Base-by-base conservation (phyloP, 2,113 vertebrate species). In the Gopherus evgoodei region DNA sequence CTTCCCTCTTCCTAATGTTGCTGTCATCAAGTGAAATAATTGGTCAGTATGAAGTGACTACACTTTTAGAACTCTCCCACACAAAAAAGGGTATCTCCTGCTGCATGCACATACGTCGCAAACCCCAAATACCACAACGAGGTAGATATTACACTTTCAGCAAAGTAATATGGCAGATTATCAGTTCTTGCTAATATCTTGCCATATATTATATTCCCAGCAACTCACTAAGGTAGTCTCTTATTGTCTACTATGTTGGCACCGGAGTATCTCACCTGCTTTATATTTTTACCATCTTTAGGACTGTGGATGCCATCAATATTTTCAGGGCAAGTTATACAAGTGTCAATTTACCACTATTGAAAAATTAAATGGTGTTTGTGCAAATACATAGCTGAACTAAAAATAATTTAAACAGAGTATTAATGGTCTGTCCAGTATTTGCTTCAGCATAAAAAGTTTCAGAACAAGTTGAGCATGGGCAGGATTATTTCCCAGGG, bases 251-350 rank as follows among this genome's bases (percentile, higher is more conserved):
- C 56, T 25, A 53, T 53, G 54, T 52, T 53, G 59, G 12, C 29
- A n/a, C 81, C 44, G 35, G 47, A 92, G 7, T 59, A 59, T 78
- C 54, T 88, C 42, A 90, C n/a, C 19, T 78, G 65, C 90, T 76
- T 72, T 59, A 79, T 47, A 52, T 81, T 87, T 25, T 38, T 90
- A 62, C 93, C 7, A 49, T 56, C 81, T 84, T n/a, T 90, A 94
- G 35, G 35, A 84, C 5, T 54, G 44, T 53, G 29, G 31, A 81
- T 57, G 65, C 52, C 25, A 44, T 35, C 76, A 90, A 56, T 81
- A 80, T 83, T 95, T 84, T 95, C 79, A 90, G 25, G 24, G 29
- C 29, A 84, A 95, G 22, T 91, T 44, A 95, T 59, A 79, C 31
- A 78, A 29, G 42, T 56, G 13, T 84, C 35, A 19, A 11, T 47